Base-by-base conservation (phyloP, 1,140 invertebrate genomes). In the Leptinotarsa defecta region DNA sequence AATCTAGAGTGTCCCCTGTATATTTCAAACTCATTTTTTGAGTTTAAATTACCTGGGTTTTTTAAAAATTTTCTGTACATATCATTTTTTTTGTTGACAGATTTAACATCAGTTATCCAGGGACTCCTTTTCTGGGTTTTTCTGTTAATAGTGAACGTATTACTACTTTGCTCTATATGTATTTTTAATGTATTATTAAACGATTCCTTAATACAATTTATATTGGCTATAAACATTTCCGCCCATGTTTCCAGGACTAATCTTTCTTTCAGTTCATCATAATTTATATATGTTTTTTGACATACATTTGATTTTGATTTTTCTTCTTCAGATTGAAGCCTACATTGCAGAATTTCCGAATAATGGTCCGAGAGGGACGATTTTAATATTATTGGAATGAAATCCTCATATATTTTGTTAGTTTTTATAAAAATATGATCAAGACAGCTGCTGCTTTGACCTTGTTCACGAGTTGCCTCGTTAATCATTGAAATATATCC, bases 221-320 rank as follows among this genome's bases (percentile, higher is more conserved):
- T 24, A 24, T 24, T 24, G 22, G 2, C 2, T 24, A 24, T 24
- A 24, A 24, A 24, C 22, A 24, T 61, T 61, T 61, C 57, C 57
- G 57, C 19, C 57, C 57, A 61, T 61, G 57, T 61, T 61, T 8
- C 57, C 57, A 17, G 57, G 57, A 8, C 11, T 61, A 61, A 61
- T 61, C 57, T 61, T 61, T 61, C 57, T 61, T 61, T 61, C 57
- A 61, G 57, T 61, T 11, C 8, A 17, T 61, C 19, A 61, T 61
- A 11, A 61, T 61, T 61, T 61, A 61, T 61, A 61, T 61, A 61
- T 8, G 57, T 61, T 61, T 61, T 8, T 61, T 61, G 57, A 61
- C 57, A 61, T 61, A 61, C 57, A 61, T 61, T 61, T 61, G 11
- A 61, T 61, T 61, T 61, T 61, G 57, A 61, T 61, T 61, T 61